Conservation (phyloP, 2,797 vertebrate genomes). For the Anabas testudineus region DNA sequence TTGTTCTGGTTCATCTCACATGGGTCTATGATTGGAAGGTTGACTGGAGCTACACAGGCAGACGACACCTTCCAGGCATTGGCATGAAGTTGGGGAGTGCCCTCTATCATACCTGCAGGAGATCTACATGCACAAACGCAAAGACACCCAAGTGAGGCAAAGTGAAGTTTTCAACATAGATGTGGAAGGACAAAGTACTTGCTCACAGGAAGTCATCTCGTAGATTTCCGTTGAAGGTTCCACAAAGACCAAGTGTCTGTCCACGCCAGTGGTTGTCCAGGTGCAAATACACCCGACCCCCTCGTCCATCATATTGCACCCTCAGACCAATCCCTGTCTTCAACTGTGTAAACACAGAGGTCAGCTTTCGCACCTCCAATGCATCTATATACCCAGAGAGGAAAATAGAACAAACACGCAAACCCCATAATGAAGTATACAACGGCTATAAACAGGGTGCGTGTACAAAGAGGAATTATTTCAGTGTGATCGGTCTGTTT, state of each 20-base stretch:
- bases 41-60: constrained; percentile 92
- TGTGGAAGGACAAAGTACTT: constrained; percentile 31
- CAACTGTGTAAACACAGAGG: constrained; percentile 92
- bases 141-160: neutral
- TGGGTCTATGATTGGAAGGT: constrained; percentile 93
- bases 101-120: constrained; percentile 98
- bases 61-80: constrained; percentile 98
- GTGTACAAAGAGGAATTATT: neutral
- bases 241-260: constrained; percentile 94
- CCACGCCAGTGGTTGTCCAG: constrained; percentile 90
- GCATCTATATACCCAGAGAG: constrained; percentile 77
- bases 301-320: constrained; percentile 90
- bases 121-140: constrained; percentile 81
- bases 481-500: neutral
- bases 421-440: neutral
- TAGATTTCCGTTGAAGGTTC: constrained; percentile 97
- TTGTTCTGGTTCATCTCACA: constrained; percentile 96
- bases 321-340: constrained; percentile 91
- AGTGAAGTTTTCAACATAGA: constrained; percentile 16
- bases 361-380: constrained; percentile 90
- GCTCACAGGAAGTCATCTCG: constrained; percentile 98
- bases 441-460: neutral
- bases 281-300: constrained; percentile 93
- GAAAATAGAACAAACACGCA: no score
- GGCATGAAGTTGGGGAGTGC: constrained; percentile 96